A percentile compares a stretch with the other conserved stretches of the same genome.
These are phyloP conservation scores for Tenebrosternarchus preto DNA, from an alignment of 2,113 vertebrate genomes.

Conservation along the genomic window DNA sequence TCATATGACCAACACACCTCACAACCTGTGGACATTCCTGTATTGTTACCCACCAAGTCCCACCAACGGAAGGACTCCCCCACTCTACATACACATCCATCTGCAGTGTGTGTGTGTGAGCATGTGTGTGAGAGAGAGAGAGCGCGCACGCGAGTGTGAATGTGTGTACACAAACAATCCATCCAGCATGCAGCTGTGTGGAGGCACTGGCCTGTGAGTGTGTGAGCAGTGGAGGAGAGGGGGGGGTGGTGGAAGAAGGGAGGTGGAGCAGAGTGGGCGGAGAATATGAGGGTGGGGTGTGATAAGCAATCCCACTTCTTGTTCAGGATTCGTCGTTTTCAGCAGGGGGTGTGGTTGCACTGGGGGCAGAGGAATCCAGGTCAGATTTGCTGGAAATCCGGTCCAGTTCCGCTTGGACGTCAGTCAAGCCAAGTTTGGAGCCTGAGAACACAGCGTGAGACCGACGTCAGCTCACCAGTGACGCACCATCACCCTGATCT, in stretches of 20 bases:
- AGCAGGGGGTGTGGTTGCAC: constrained; percentile 82
- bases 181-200: constrained; percentile 45
- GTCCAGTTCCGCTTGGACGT: constrained; percentile 96
- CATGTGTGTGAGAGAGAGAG: constrained; percentile 21
- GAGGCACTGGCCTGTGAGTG: constrained; percentile 38
- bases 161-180: constrained; percentile 11
- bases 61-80: neutral
- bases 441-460: constrained; percentile 67
- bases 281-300: constrained; percentile 26
- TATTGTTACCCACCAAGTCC: constrained; percentile 7
- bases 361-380: constrained; percentile 78
- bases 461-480: neutral
- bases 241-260: constrained; percentile 76
- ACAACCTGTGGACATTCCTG: neutral
- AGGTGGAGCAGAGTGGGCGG: constrained; percentile 74
- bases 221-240: constrained; percentile 45
- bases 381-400: constrained; percentile 94
- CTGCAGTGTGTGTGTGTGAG: constrained; percentile 31
- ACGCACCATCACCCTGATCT: too few species aligned
- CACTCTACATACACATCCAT: neutral
- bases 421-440: constrained; percentile 93
- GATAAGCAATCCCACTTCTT: constrained; percentile 67
- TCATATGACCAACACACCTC: neutral
- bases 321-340: constrained; percentile 94
- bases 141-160: constrained; percentile 1